Conservation (phyloP, 2,797 vertebrate species). For the Sebastes aleutianus region DNA sequence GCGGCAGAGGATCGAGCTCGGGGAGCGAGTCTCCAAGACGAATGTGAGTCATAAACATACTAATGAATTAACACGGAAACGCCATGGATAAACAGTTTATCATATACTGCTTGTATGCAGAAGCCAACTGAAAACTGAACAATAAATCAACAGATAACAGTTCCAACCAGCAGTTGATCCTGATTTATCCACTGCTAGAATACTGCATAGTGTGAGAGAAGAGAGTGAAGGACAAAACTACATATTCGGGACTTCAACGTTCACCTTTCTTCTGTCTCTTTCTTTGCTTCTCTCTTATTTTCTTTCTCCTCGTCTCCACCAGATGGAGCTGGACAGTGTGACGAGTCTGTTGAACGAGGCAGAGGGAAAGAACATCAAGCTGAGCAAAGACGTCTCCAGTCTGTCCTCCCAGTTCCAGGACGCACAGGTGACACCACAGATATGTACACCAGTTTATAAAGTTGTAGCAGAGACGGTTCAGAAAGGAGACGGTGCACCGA, state of each 20-base stretch:
- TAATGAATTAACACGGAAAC: neutral
- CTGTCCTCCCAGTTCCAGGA: slow-evolving; percentile 94
- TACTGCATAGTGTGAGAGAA: neutral
- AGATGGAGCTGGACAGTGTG: slow-evolving; percentile 91
- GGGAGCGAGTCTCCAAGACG: slow-evolving; percentile 89
- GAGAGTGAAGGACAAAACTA: neutral
- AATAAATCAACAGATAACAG: too few relatives aligned
- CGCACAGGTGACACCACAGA: slow-evolving; percentile 81
- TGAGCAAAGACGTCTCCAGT: slow-evolving; percentile 91
- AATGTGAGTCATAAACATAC: slow-evolving; percentile 77
- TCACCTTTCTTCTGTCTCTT: neutral
- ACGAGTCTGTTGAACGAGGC: slow-evolving; percentile 88
- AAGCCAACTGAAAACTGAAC: too few relatives aligned
- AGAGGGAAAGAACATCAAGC: slow-evolving; percentile 92
- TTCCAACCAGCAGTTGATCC: neutral
- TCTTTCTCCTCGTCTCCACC: neutral
- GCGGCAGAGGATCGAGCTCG: slow-evolving; percentile 87
- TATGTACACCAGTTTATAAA: neutral
- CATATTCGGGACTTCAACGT: neutral
- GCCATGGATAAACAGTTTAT: neutral
- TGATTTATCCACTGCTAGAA: neutral
- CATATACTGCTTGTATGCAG: too few relatives aligned
- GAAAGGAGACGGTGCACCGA: too few relatives aligned
- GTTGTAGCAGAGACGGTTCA: too few relatives aligned
- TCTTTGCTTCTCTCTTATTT: neutral